Evolutionary conservation across 35 echinoderm and acorn worm genomes (phyloP), one percentile per base, ranked within the genome.

Genomic region (Heliocidaris erythrogramma): DNA sequence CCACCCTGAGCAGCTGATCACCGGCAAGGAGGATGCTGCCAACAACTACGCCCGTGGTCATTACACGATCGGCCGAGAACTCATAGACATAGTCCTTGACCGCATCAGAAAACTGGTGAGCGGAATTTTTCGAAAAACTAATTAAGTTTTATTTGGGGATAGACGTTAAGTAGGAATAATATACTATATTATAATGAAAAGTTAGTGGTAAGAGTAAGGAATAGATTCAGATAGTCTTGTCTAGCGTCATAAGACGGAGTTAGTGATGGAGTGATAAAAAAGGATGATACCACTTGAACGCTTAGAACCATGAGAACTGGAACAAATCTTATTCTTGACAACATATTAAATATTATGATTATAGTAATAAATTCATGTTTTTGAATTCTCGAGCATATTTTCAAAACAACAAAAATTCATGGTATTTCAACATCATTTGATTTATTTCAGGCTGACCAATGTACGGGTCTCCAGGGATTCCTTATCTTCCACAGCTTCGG

Each of bases 1-100:
- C 61, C 97, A 96, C 48, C 97, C 97, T 85, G 97, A 98, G 87
- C 97, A 98, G 94, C 86, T 98, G 94, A 96, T 98, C 56, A 95
- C 95, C 13, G 97, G 97, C 52, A 98, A 96, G 87, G 97, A 97
- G 91, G 97, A 97, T 95, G 97, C 95, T 11, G 96, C 96, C 59
- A 97, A 97, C 93, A 97, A 97, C 95, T 97, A 94, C 88, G 96
- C 96, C 93, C 96, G 97, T 50, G 97, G 97, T 69, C 97, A 97
- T 90, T 97, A 96, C 94, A 96, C 97, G 10, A 52, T 96, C 92
- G 90, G 92, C 5, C 17, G 47, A 59, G 48, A 60, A 21, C 90
- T 61, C 56, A 52, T 71, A 18, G 49, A 92, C 60, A 49, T 78
- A 4, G 65, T n/a, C 21, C 65, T 78, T n/a, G 65, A 78, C 8